These are phyloP conservation scores for Lateolabrax maculatus DNA, from an alignment of 2,797 vertebrate species.

Conservation along the genomic window DNA sequence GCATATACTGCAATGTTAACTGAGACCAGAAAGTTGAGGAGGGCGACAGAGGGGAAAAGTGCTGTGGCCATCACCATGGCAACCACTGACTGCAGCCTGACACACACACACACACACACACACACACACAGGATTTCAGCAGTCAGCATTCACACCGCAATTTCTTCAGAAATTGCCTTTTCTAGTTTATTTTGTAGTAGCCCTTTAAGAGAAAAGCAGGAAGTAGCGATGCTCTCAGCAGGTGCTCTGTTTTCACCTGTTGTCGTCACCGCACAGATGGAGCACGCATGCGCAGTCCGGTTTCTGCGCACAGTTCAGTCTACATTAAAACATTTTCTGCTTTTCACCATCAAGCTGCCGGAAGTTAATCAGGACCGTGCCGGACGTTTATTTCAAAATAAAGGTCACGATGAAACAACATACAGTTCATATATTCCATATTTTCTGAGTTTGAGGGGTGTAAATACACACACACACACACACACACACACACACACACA, in stretches of 20 bases:
- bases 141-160: no score
- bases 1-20: no score
- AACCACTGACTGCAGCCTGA: no score
- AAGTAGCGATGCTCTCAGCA: background rate
- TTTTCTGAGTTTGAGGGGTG: no score
- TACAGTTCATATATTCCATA: background rate
- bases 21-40: no score
- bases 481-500: no score
- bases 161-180: no score
- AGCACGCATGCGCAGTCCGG: conserved; percentile 50
- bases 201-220: background rate
- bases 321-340: background rate
- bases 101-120: no score
- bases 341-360: background rate
- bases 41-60: no score
- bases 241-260: conserved; percentile 26
- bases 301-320: conserved; percentile 21
- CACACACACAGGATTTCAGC: no score
- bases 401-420: accelerated
- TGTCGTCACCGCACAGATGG: background rate
- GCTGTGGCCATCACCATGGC: no score
- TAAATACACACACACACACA: no score
- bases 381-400: conserved; percentile 37
- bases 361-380: accelerated
- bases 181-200: background rate